phyloP scores from a whole-genome alignment of 2,888 invertebrate species.

The Muschampia plurimacula region DNA sequence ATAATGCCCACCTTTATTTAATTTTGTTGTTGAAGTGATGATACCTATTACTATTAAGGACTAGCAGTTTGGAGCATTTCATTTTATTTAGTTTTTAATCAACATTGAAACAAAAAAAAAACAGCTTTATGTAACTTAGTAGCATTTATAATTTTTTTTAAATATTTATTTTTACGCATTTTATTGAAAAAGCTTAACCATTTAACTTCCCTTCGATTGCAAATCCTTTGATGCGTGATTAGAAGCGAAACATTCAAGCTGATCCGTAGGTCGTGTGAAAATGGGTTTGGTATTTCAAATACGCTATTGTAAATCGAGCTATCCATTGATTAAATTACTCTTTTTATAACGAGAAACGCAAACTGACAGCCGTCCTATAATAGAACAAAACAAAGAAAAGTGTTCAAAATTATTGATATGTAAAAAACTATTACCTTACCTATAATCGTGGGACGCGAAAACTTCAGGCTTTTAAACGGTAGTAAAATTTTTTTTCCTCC shows the following conservation, averaged over 20 bases:
- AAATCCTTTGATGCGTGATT: constrained; percentile 32
- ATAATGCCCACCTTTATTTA: no score
- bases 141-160: background rate
- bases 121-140: background rate
- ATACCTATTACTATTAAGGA: no score
- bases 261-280: constrained; percentile 50
- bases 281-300: constrained; percentile 30
- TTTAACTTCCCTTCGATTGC: constrained; percentile 10
- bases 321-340: constrained; percentile 9
- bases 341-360: constrained; percentile 4
- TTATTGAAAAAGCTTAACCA: background rate
- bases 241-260: constrained; percentile 47
- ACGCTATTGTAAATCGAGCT: constrained; percentile 14
- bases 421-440: no score
- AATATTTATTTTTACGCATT: background rate
- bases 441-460: no score
- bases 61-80: no score
- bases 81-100: no score
- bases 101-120: background rate
- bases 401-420: no score
- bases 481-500: no score
- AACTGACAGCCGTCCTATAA: background rate
- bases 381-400: background rate
- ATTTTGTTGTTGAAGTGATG: no score
- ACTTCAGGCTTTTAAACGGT: no score